Evolutionary conservation across 2,888 invertebrate species (phyloP), one percentile per base, ranked within the genome.

Genomic region (Drosophila histrio): DNA sequence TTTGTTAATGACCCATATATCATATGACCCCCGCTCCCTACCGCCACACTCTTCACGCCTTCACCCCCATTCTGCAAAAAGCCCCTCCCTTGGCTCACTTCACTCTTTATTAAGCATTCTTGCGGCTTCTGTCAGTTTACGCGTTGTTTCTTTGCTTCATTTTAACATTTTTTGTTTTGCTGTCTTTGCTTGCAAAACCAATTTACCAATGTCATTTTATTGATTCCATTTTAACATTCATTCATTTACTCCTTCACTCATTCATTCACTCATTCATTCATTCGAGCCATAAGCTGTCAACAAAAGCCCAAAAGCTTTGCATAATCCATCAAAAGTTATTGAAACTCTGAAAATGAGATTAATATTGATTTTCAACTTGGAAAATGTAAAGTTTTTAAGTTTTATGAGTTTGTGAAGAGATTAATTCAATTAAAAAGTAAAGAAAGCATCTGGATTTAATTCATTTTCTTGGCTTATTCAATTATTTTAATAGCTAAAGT

Each of bases 1-100:
- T 76, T 89, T 85, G 88, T 85, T 88, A 84, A 84, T 84, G 84
- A 84, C 89, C 89, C 82, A 88, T 78, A 84, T 88, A 88, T 88
- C 87, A 69, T 68, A 79, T 76, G 57, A 79, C 79, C 60, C 57
- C 26, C 36, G 30, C 30, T 13, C 43, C 47, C 49, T 39, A 30
- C 63, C 60, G 30, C 41, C 8, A 21, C 5, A 9, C 17, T 0
- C 34, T 13, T 13, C 3, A 26, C 17, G 17, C 1, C 26, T 13
- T 2, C n/a, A 2, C 15, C 30, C 19, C 19, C 17, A 7, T 19
- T 44, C n/a, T n/a, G n/a, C n/a, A n/a, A n/a, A n/a, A n/a, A n/a
- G n/a, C n/a, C n/a, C n/a, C n/a, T n/a, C n/a, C n/a, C n/a, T n/a
- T n/a, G n/a, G n/a, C 15, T 19, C n/a, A 21, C 53, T 57, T 70